These are phyloP conservation scores for Bradysia coprophila DNA, from an alignment of 1,140 invertebrate genomes.

Conservation along the genomic window DNA sequence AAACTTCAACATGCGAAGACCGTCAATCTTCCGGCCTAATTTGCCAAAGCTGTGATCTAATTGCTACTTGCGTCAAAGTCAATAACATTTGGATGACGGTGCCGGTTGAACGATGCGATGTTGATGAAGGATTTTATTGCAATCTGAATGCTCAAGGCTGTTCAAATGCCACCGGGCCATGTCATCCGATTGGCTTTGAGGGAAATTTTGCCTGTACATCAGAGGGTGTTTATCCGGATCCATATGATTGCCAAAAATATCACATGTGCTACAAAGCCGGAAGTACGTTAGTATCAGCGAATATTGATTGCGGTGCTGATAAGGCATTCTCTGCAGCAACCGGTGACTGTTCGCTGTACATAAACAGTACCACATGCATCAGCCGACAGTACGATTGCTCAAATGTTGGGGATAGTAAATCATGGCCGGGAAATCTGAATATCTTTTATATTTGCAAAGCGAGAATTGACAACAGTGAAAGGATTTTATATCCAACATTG, in stretches of 20 bases:
- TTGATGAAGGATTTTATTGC: conserved; percentile 18
- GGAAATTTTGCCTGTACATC: neutral
- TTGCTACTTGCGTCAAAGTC: conserved; percentile 18
- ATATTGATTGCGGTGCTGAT: conserved; percentile 17
- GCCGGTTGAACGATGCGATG: conserved; percentile 19
- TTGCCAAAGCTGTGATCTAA: conserved; percentile 19
- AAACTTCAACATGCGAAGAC: conserved; percentile 15
- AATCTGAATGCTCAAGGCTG: conserved; percentile 14
- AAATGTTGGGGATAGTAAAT: conserved; percentile 13
- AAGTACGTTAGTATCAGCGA: conserved; percentile 13
- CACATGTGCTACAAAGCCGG: conserved; percentile 22
- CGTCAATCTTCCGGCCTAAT: conserved; percentile 16
- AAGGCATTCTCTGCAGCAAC: conserved; percentile 16
- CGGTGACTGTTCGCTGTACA: conserved; percentile 16
- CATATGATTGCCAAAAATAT: conserved; percentile 23
- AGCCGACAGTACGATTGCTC: conserved; percentile 11
- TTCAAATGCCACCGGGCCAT: conserved; percentile 18
- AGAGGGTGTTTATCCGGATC: conserved; percentile 23
- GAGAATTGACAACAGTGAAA: conserved; percentile 8
- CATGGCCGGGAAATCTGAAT: conserved; percentile 18
- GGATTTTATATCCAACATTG: conserved; percentile 17
- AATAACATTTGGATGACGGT: conserved; percentile 20
- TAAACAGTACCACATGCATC: conserved; percentile 11
- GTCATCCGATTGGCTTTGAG: conserved; percentile 18
- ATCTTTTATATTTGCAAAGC: conserved; percentile 23